A percentile compares a stretch with the other conserved stretches of the same genome.
phyloP scores from a whole-genome alignment of 2,888 invertebrate species.

The Orchesella flavescens region DNA sequence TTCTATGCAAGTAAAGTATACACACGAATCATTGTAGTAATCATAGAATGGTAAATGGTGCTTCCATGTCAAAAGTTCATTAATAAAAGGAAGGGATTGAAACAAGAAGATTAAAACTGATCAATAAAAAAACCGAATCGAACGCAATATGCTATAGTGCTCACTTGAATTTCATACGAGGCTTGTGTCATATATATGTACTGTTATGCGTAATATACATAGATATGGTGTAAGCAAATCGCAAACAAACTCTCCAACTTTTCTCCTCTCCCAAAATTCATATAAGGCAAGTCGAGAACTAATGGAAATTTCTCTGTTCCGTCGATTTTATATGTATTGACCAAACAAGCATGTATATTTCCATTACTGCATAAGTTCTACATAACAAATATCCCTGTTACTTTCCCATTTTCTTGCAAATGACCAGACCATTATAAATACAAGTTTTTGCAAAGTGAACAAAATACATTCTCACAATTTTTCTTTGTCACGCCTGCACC shows the following conservation, averaged over 20 bases:
- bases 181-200: neutral
- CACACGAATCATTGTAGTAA: neutral
- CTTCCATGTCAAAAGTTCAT: slow-evolving; percentile 47
- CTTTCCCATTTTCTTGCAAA: neutral
- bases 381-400: neutral
- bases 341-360: slow-evolving; percentile 39
- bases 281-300: neutral
- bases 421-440: slow-evolving; percentile 17
- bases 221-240: too few species aligned
- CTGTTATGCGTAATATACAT: neutral
- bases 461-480: slow-evolving; percentile 43
- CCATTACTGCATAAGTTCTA: neutral
- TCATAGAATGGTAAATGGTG: neutral
- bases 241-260: neutral
- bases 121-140: slow-evolving; percentile 48
- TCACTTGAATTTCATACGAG: neutral
- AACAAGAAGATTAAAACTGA: slow-evolving; percentile 29
- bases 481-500: slow-evolving; percentile 37
- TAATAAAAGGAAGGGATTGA: slow-evolving; percentile 23
- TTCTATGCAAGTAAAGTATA: neutral
- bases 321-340: slow-evolving; percentile 33
- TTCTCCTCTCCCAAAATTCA: neutral
- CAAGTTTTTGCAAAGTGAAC: slow-evolving; percentile 10
- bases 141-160: neutral
- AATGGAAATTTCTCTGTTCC: slow-evolving; percentile 19